Evolutionary conservation across 2,797 vertebrate species (phyloP).

Genomic region (Hydrophis major): DNA sequence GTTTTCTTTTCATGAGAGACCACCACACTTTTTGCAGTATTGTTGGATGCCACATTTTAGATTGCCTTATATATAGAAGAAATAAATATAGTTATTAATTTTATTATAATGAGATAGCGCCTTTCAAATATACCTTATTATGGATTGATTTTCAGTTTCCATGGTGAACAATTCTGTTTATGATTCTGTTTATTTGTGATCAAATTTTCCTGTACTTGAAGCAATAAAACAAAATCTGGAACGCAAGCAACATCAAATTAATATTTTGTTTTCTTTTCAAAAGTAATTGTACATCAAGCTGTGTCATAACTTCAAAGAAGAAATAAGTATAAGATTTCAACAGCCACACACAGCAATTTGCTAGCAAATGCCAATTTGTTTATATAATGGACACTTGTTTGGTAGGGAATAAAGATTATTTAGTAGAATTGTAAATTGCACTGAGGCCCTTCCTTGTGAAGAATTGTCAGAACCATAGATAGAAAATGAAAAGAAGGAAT

Average conservation of each 20-base stretch:
- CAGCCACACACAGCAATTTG: constrained; percentile 12
- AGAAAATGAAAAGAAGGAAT: neutral
- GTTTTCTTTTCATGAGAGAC: too few species aligned
- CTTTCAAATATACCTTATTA: constrained; percentile 40
- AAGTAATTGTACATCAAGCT: constrained; percentile 41
- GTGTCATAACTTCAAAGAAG: constrained; percentile 9
- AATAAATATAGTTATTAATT: constrained; percentile 28
- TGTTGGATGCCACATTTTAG: neutral
- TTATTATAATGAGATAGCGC: constrained; percentile 33
- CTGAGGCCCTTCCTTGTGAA: constrained; percentile 3
- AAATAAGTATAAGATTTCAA: constrained; percentile 38
- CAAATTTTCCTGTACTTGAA: constrained; percentile 11
- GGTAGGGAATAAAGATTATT: neutral
- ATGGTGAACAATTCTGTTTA: constrained; percentile 16
- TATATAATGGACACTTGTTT: constrained; percentile 29
- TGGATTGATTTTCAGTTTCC: constrained; percentile 36
- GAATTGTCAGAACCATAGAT: neutral
- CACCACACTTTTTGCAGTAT: neutral
- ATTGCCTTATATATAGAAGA: neutral
- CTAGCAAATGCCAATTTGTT: constrained; percentile 25
- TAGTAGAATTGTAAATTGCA: constrained; percentile 29
- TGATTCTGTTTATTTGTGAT: neutral
- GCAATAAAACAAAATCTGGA: constrained; percentile 13
- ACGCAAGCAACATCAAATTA: constrained; percentile 28
- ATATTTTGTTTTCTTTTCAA: constrained; percentile 21